Evolutionary conservation across 2,888 invertebrate species (phyloP).

Genomic region (Volucella inanis): DNA sequence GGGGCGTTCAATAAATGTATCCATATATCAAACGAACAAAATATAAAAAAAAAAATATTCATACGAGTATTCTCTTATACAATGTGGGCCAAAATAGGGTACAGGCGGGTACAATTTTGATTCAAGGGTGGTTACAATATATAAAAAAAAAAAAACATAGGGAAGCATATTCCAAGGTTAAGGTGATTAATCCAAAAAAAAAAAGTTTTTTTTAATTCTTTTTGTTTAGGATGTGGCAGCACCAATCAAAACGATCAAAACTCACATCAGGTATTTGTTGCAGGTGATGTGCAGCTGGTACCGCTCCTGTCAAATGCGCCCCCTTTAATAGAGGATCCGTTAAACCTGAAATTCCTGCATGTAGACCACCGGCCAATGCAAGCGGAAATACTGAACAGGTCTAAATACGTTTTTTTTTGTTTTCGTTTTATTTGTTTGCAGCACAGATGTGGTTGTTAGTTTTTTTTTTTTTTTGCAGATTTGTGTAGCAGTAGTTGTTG

Average conservation of each 20-base stretch:
- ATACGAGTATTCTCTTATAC: neutral
- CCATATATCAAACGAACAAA: conserved; percentile 33
- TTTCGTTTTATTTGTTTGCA: conserved; percentile 35
- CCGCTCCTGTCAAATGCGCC: conserved; percentile 83
- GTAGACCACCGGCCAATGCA: conserved; percentile 83
- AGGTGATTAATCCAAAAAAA: conserved; percentile 51
- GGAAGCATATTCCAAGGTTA: conserved; percentile 67
- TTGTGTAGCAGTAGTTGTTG: conserved; percentile 60
- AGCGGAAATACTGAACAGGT: conserved; percentile 84
- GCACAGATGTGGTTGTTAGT: conserved; percentile 68
- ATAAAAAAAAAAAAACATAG: conserved; percentile 75
- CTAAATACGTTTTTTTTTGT: conserved; percentile 70
- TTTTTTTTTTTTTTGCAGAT: conserved; percentile 70
- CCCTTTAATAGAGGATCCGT: conserved; percentile 84
- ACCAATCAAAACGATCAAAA: conserved; percentile 82
- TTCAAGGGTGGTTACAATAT: conserved; percentile 65
- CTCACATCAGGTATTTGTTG: conserved; percentile 84
- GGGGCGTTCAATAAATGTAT: conserved; percentile 28
- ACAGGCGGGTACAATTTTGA: conserved; percentile 58
- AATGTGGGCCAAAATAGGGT: conserved; percentile 54
- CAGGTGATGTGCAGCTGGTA: conserved; percentile 83
- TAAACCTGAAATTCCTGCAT: conserved; percentile 84
- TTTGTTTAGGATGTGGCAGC: conserved; percentile 76
- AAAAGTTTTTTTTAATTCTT: conserved; percentile 18
- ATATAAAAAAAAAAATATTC: neutral